phyloP scores from a whole-genome alignment of 2,797 vertebrate species.

The Podargus strigoides region DNA sequence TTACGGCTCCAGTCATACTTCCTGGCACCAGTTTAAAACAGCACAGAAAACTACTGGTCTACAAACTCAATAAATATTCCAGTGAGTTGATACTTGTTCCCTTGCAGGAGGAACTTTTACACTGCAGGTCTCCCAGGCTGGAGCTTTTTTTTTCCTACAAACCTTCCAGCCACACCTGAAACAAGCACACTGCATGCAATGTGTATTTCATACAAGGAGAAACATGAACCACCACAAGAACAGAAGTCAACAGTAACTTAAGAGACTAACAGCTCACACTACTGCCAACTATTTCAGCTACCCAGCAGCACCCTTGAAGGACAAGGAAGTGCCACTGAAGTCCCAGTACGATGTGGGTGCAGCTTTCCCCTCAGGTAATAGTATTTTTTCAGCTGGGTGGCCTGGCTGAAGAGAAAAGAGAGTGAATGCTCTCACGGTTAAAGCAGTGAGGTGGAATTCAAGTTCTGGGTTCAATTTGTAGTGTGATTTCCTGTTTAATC shows the following conservation, averaged over 20 bases:
- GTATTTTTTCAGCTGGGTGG: background rate
- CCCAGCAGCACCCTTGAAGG: background rate
- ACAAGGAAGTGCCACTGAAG: background rate
- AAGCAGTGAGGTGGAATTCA: background rate
- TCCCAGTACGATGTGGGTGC: accelerated
- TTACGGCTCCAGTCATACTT: background rate
- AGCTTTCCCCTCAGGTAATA: background rate
- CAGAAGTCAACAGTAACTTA: background rate
- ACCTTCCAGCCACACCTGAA: background rate
- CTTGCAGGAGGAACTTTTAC: background rate
- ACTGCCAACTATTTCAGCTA: accelerated
- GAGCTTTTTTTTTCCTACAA: background rate
- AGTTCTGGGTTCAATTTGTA: background rate
- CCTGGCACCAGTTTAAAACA: background rate
- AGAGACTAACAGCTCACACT: background rate
- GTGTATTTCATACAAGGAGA: background rate
- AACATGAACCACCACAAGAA: background rate
- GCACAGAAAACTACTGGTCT: background rate
- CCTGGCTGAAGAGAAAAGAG: background rate
- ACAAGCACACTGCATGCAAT: background rate
- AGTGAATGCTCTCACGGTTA: background rate
- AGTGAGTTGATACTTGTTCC: background rate
- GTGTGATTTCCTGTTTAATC: slow-evolving; percentile 18
- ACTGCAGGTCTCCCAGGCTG: background rate
- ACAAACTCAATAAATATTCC: background rate